Base-by-base conservation (phyloP, 2,113 vertebrate species). In the Rhizomys pruinosus region DNA sequence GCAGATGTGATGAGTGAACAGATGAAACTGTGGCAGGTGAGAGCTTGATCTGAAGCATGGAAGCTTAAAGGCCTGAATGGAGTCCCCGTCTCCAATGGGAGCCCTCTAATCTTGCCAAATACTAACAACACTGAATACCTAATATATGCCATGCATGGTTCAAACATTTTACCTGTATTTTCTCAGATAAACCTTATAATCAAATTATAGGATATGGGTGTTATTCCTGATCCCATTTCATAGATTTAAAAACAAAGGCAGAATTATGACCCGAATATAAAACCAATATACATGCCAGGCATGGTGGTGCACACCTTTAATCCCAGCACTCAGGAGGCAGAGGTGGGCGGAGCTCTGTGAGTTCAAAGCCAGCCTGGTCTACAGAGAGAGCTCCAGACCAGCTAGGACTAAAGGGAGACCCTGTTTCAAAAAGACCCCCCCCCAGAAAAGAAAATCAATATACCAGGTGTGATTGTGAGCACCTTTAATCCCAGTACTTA, bases 121-220 rank as follows among this genome's bases (percentile, higher is more conserved):
- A 11, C 34, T 32, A 57, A 42, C 16, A 69, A 44, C 9, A 73
- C 1, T 0, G 59, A 68, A 11, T 29, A n/a, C 71, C 85, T 5
- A 34, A 5, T 39, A 0, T 29, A 4, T 34, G 23, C 22, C 39
- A 29, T 47, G 2, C 10, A 9, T 0, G 2, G 12, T 11, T 93
- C 39, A 73, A 55, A 29, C 23, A 4, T 61, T 61, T 68, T 37
- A 27, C 17, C 22, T 37, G 13, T 15, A 37, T 17, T 84, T 20
- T 71, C 17, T 78, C 32, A 34, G 19, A 25, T 32, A 59, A 63
- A 52, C 37, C 23, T 52, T 37, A 6, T 9, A 47, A 68, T 9
- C 13, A 17, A 16, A 77, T 68, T 0, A 9, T 8, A 20, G 25
- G n/a, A 78, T 20, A 1, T 13, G 52, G 17, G 2, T 16, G 34